Conservation (phyloP, 2,797 vertebrate genomes). For the Todus mexicanus region DNA sequence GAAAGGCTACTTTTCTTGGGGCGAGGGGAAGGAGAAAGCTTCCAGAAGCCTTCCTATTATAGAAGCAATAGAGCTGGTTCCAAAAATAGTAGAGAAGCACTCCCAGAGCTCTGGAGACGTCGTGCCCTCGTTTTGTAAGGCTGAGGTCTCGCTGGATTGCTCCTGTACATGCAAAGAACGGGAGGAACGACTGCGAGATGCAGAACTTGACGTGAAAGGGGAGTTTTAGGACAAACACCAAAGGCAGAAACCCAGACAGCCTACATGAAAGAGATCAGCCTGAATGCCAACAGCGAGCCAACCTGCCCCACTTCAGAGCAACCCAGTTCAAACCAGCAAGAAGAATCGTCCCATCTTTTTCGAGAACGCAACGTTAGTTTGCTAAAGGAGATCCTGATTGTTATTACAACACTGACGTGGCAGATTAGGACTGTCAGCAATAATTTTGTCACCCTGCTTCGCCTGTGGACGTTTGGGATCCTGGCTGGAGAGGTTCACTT, state of each 20-base stretch:
- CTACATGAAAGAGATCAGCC: neutral
- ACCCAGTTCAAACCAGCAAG: neutral
- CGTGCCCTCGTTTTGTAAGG: conserved; percentile 28
- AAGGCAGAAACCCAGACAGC: neutral
- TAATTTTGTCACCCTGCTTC: neutral
- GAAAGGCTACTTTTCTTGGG: conserved; percentile 40
- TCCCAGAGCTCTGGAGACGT: conserved; percentile 7
- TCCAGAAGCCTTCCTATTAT: conserved; percentile 53
- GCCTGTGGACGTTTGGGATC: neutral
- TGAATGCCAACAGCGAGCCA: neutral
- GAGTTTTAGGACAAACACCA: neutral
- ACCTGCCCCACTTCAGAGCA: neutral
- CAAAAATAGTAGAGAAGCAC: conserved; percentile 53
- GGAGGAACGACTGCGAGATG: neutral
- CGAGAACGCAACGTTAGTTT: neutral
- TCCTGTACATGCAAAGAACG: neutral
- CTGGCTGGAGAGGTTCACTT: neutral
- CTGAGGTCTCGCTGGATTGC: neutral
- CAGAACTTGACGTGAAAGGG: neutral
- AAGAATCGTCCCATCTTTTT: neutral
- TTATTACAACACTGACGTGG: neutral
- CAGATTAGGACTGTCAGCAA: neutral
- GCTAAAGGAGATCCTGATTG: neutral
- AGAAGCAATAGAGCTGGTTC: conserved; percentile 47
- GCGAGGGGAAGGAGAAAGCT: conserved; percentile 23